Percentiles rank a stretch among this genome's conserved stretches.
Conservation (phyloP, 2,888 invertebrate species). For the Exephanes ischioxanthus region DNA sequence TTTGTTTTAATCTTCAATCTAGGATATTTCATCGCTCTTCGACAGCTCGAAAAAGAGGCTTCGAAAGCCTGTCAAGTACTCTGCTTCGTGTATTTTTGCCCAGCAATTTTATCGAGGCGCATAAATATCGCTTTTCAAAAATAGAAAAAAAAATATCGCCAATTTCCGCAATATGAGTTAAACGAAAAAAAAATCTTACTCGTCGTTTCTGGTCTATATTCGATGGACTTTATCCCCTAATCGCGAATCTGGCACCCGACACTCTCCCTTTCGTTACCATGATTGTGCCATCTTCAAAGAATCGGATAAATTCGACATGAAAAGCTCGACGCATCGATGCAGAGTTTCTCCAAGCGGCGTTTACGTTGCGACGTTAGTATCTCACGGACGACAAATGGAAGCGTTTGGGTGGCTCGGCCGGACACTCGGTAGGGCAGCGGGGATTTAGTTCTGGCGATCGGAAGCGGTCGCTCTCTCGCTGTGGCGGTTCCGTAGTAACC, state of each 20-base stretch:
- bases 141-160: too few species aligned
- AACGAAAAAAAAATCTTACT: background rate
- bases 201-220: background rate
- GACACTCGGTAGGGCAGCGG: conserved; percentile 57
- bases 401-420: conserved; percentile 14
- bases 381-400: conserved; percentile 18
- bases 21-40: too few species aligned
- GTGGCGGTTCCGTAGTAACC: conserved; percentile 71
- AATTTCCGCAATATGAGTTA: too few species aligned
- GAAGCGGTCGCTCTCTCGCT: conserved; percentile 48
- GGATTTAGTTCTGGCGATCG: conserved; percentile 62
- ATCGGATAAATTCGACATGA: background rate
- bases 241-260: too few species aligned
- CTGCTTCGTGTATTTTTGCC: too few species aligned
- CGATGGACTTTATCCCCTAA: background rate
- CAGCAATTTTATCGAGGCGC: too few species aligned
- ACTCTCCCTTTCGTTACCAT: background rate
- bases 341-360: conserved; percentile 30
- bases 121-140: too few species aligned
- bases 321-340: conserved; percentile 14
- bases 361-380: conserved; percentile 34
- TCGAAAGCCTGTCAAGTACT: too few species aligned
- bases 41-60: too few species aligned
- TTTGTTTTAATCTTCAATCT: too few species aligned
- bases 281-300: background rate